Percentiles rank a stretch among this genome's conserved stretches.
Evolutionary conservation across 2,888 invertebrate species (phyloP).

Genomic region (Agriopis leucophaearia): DNA sequence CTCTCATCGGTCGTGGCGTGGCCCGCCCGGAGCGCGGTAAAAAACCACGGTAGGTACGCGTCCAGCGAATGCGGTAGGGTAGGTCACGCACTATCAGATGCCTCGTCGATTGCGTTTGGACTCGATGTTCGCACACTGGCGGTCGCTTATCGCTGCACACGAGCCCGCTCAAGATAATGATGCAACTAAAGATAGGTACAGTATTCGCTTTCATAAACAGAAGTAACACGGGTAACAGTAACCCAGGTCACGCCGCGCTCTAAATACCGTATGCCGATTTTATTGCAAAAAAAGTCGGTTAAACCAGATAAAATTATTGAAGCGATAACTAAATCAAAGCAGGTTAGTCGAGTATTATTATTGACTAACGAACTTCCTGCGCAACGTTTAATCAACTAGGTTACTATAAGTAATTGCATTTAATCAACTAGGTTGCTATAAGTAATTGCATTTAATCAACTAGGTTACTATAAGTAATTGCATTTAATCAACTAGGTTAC

Average conservation of each 20-base stretch:
- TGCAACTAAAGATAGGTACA: slow-evolving; percentile 44
- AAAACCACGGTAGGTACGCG: slow-evolving; percentile 32
- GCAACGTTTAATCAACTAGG: slow-evolving; percentile 1
- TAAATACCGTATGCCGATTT: slow-evolving; percentile 27
- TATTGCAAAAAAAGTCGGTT: slow-evolving; percentile 33
- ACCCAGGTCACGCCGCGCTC: slow-evolving; percentile 45
- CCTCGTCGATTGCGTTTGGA: slow-evolving; percentile 48
- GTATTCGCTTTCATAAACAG: slow-evolving; percentile 27
- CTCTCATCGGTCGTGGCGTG: neutral
- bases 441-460: no score
- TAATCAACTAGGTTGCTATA: no score
- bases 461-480: no score
- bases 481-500: no score
- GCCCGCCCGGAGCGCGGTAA: no score
- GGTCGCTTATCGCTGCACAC: slow-evolving; percentile 51
- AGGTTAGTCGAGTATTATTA: slow-evolving; percentile 6
- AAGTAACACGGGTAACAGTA: slow-evolving; percentile 40
- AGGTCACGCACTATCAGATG: slow-evolving; percentile 60
- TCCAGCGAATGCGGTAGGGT: slow-evolving; percentile 60
- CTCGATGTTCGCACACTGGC: slow-evolving; percentile 43
- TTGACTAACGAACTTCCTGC: slow-evolving; percentile 13
- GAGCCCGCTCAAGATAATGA: slow-evolving; percentile 44
- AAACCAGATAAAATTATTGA: slow-evolving; percentile 30
- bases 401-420: no score
- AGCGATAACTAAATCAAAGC: slow-evolving; percentile 31